These are phyloP conservation scores for Archips crataeganus DNA, from an alignment of 2,888 invertebrate genomes.

Conservation along the genomic window DNA sequence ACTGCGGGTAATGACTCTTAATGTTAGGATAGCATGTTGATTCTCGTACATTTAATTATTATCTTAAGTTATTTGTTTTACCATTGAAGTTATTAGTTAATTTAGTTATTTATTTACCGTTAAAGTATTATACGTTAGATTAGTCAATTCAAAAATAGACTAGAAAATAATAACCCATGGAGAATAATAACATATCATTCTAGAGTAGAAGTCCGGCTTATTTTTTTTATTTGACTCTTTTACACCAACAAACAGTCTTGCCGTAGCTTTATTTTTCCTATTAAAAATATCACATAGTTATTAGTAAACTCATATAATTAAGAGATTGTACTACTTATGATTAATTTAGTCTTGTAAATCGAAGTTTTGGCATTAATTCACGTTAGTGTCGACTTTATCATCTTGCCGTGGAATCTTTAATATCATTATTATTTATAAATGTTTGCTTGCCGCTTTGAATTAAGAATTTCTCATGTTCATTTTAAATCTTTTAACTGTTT, in stretches of 20 bases:
- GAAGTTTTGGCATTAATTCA: background rate
- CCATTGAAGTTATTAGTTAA: constrained; percentile 30
- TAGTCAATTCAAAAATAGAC: constrained; percentile 51
- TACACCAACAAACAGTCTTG: constrained; percentile 37
- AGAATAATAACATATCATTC: constrained; percentile 80
- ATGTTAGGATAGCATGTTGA: background rate
- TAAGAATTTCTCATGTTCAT: too few relatives aligned
- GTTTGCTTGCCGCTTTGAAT: too few relatives aligned
- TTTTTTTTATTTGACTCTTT: background rate
- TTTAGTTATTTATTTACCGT: constrained; percentile 60
- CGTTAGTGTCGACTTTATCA: background rate
- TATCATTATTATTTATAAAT: too few relatives aligned
- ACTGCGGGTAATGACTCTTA: background rate
- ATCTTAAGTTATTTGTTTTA: constrained; percentile 33
- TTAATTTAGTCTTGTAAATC: background rate
- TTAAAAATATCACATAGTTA: background rate
- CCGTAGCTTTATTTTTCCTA: constrained; percentile 5
- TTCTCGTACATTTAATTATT: constrained; percentile 36
- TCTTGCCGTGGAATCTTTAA: background rate
- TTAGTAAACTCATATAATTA: background rate
- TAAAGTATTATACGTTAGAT: constrained; percentile 71
- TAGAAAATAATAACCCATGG: constrained; percentile 43
- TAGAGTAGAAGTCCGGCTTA: constrained; percentile 42
- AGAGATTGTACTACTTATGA: background rate
- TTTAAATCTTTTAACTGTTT: too few relatives aligned